A percentile compares a stretch with the other conserved stretches of the same genome.
Conservation (phyloP, 1,140 invertebrate genomes). For the Drosophila kikkawai region DNA sequence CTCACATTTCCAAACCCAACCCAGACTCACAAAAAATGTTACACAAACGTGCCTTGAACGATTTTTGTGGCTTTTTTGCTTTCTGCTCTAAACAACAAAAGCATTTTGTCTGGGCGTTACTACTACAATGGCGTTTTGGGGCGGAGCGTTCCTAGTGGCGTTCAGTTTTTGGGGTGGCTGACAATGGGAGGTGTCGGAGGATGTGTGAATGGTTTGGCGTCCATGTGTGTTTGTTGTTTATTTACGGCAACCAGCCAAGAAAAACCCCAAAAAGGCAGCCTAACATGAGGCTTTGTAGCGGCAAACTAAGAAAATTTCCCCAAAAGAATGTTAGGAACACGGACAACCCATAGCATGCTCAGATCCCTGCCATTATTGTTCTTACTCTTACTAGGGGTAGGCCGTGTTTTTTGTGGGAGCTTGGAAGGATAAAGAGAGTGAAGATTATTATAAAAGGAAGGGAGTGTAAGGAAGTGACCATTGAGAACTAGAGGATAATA, state of each 20-base stretch:
- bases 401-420: not conserved
- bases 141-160: slow-evolving; percentile 12
- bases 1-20: not conserved
- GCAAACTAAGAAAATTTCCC: slow-evolving; percentile 75
- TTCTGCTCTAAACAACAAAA: slow-evolving; percentile 81
- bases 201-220: slow-evolving; percentile 47
- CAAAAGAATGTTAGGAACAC: slow-evolving; percentile 44
- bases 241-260: slow-evolving; percentile 80
- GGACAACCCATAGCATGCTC: slow-evolving; percentile 33
- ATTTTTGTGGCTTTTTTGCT: slow-evolving; percentile 83
- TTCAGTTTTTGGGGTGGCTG: slow-evolving; percentile 15
- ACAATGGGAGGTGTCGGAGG: slow-evolving; percentile 17
- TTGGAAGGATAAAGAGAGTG: not conserved
- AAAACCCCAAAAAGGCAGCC: slow-evolving; percentile 82
- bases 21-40: slow-evolving; percentile 34
- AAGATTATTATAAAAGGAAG: not conserved
- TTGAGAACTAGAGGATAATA: not conserved
- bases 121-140: slow-evolving; percentile 30
- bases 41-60: slow-evolving; percentile 81
- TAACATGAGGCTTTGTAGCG: slow-evolving; percentile 79
- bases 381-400: not conserved
- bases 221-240: slow-evolving; percentile 77
- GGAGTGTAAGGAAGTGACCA: too few species aligned
- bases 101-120: slow-evolving; percentile 63
- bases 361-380: slow-evolving; percentile 19